These are phyloP conservation scores for Siderastrea radians DNA, from an alignment of 92 coral and sea anemone species.

Conservation along the genomic window DNA sequence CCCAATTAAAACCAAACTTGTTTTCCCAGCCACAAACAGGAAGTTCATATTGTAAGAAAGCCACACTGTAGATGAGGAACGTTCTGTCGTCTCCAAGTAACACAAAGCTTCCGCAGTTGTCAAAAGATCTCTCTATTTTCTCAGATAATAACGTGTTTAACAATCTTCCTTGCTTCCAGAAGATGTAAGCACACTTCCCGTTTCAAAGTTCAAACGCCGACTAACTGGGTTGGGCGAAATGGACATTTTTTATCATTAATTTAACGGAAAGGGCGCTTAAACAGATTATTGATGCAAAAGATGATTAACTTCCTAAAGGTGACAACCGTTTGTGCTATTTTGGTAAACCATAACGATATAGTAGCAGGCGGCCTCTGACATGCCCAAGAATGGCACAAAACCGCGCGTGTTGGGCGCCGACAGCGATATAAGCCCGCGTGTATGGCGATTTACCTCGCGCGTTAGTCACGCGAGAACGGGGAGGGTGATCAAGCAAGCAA, in stretches of 20 bases:
- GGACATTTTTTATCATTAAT: neutral
- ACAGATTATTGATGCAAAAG: conserved; percentile 11
- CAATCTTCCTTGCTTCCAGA: too few species aligned
- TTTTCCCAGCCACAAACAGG: neutral
- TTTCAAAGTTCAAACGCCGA: neutral
- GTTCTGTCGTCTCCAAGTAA: neutral
- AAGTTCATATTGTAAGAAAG: neutral
- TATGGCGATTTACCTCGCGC: neutral
- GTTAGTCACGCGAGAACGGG: neutral
- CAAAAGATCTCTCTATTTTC: neutral
- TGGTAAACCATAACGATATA: neutral
- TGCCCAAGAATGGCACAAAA: neutral
- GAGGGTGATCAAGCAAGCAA: neutral
- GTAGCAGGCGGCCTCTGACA: neutral
- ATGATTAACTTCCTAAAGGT: conserved; percentile 1
- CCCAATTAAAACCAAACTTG: neutral
- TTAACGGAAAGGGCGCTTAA: neutral
- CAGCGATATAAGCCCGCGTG: neutral
- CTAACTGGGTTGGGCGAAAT: neutral
- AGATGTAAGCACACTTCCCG: neutral
- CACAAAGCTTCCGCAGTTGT: too few species aligned
- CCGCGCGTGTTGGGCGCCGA: neutral
- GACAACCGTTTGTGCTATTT: neutral
- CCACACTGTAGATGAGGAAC: neutral
- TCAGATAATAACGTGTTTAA: neutral